Base-by-base conservation (phyloP, 2,797 vertebrate genomes). In the Alcedo quadribrachys region DNA sequence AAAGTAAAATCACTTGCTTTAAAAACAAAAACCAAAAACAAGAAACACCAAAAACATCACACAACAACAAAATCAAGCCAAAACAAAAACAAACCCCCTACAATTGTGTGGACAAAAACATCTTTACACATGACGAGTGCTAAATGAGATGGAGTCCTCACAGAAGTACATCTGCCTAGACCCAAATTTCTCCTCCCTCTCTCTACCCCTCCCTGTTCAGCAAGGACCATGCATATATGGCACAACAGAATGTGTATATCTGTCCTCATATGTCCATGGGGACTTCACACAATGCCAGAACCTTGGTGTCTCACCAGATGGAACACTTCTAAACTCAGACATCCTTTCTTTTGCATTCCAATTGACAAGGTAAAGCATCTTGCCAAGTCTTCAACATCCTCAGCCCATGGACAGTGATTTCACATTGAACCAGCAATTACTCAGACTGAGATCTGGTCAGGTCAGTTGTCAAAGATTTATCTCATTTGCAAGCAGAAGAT, bases 401-500 rank as follows among this genome's bases (percentile, higher is more conserved):
- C 22, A 58, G 51, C n/a, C 62, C 46, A 11, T 7, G 28, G 19
- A 0, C 2, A 12, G 28, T 22, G 66, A 65, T 81, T 87, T 70
- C 16, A 8, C 48, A 80, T 45, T 15, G 15, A 91, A 66, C 30
- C 24, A 11, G 69, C 73, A 87, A 58, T 95, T 85, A 89, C 66
- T 76, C 54, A 62, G 27, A 20, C 37, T 33, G 80, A 25, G 54
- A 27, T 50, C 37, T 10, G 20, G 80, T 83, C 80, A 89, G 66
- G 77, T 89, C 54, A 9, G 2, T 3, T 43, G 18, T 78, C 85
- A 87, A 50, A 86, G n/a, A 30, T 77, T 74, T 42, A n/a, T 74
- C 54, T 87, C 70, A 61, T 89, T 93, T 78, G 68, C 62, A 89
- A 81, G 74, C 40, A 65, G 55, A 68, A 88, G 54, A 81, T 76